These are phyloP conservation scores for Limnodromus scolopaceus DNA, from an alignment of 2,797 vertebrate species.

Conservation along the genomic window DNA sequence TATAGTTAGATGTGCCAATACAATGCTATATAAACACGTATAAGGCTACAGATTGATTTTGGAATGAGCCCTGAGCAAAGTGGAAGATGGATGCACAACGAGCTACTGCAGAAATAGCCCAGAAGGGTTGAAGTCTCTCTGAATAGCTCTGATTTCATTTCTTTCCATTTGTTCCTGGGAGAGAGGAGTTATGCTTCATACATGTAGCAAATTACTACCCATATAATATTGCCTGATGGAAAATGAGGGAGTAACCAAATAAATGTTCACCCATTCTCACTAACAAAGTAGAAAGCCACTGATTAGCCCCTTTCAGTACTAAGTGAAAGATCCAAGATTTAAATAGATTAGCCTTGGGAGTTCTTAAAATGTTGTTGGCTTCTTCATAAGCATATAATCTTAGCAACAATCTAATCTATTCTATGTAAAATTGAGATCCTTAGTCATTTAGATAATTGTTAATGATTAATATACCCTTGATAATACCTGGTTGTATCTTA, in stretches of 20 bases:
- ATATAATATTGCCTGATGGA: not conserved
- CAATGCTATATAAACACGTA: not conserved
- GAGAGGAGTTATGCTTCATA: not conserved
- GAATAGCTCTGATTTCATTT: slow-evolving; percentile 1
- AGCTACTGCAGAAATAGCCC: not conserved
- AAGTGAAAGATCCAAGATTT: not conserved
- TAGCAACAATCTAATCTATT: slow-evolving; percentile 17
- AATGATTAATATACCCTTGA: slow-evolving; percentile 36
- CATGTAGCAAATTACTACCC: not conserved
- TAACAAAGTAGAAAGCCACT: not conserved
- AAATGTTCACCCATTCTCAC: not conserved
- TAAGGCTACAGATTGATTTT: slow-evolving; percentile 37
- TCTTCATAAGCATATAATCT: slow-evolving; percentile 3
- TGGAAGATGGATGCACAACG: not conserved
- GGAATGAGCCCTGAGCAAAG: slow-evolving; percentile 10
- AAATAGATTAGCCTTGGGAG: not conserved
- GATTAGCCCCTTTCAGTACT: not conserved
- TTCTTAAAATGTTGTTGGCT: not conserved
- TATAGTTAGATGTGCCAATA: not conserved
- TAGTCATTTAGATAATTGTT: slow-evolving; percentile 28
- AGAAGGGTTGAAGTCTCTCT: not conserved
- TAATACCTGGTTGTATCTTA: slow-evolving; percentile 18
- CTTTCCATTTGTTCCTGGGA: not conserved
- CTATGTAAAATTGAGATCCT: slow-evolving; percentile 27
- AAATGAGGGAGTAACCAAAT: not conserved